Evolutionary conservation across 2,888 invertebrate genomes (phyloP).

Genomic region (Sussaba pulchella): DNA sequence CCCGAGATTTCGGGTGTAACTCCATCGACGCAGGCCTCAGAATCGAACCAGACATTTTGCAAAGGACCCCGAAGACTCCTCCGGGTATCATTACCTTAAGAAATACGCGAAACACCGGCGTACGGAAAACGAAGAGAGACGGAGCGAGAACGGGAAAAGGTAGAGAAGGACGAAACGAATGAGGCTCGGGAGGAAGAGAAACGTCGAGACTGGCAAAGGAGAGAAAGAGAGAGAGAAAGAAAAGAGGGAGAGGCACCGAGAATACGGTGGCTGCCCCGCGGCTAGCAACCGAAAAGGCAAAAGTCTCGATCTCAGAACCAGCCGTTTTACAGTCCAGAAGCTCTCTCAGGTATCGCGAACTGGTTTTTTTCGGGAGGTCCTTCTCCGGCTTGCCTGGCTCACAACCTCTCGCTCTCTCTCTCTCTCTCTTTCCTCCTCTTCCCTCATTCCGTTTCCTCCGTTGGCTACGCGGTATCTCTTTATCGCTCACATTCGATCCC

Average conservation of each 20-base stretch:
- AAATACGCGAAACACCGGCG: conserved; percentile 30
- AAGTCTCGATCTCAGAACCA: conserved; percentile 68
- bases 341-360: conserved; percentile 75
- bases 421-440: conserved; percentile 17
- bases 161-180: conserved; percentile 26
- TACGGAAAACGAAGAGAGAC: conserved; percentile 31
- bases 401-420: conserved; percentile 44
- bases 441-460: no score
- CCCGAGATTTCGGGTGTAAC: no score
- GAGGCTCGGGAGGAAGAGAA: conserved; percentile 61
- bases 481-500: not conserved
- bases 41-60: no score
- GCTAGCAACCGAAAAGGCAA: conserved; percentile 82
- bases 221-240: conserved; percentile 49
- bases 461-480: conserved; percentile 20
- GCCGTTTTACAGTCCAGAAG: conserved; percentile 56
- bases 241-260: conserved; percentile 61
- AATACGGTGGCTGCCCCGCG: conserved; percentile 77
- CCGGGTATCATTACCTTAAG: conserved; percentile 44
- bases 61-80: not conserved
- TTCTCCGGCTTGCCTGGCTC: conserved; percentile 56
- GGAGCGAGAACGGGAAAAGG: conserved; percentile 34
- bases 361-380: conserved; percentile 78
- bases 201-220: conserved; percentile 53
- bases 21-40: no score